A percentile compares a stretch with the other conserved stretches of the same genome.
phyloP scores from a whole-genome alignment of 2,113 vertebrate species.

The Odocoileus hemionus region DNA sequence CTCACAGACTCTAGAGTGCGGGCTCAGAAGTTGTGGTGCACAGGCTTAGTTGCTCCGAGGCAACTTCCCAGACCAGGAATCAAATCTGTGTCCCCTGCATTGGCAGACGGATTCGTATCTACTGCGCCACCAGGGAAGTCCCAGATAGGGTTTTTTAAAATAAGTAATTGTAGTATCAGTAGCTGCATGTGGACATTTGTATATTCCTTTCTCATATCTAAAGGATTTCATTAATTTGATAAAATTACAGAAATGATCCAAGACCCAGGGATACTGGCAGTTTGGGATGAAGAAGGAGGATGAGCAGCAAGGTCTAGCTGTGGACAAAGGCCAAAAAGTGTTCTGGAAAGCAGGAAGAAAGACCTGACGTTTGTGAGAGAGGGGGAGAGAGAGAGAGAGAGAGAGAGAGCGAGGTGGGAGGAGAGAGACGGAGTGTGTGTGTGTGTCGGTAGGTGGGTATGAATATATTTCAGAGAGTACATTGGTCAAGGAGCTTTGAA shows the following conservation, averaged over 20 bases:
- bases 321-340: neutral
- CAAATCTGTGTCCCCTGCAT: neutral
- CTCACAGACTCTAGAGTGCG: neutral
- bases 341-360: neutral
- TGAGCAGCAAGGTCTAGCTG: neutral
- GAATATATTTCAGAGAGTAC: neutral
- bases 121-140: neutral
- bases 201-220: neutral
- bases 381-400: fast-evolving
- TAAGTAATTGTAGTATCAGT: neutral
- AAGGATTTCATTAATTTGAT: neutral
- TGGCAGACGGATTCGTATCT: neutral
- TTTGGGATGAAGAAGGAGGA: neutral
- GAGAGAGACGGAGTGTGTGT: neutral
- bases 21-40: neutral
- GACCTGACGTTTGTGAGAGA: neutral
- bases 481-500: neutral
- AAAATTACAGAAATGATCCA: neutral
- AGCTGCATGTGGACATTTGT: neutral
- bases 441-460: neutral
- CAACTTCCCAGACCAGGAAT: neutral
- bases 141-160: neutral
- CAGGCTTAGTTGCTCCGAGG: neutral
- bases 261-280: neutral
- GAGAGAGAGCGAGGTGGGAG: neutral